Conservation (phyloP, 2,113 vertebrate species). For the Cygnus buccinator region DNA sequence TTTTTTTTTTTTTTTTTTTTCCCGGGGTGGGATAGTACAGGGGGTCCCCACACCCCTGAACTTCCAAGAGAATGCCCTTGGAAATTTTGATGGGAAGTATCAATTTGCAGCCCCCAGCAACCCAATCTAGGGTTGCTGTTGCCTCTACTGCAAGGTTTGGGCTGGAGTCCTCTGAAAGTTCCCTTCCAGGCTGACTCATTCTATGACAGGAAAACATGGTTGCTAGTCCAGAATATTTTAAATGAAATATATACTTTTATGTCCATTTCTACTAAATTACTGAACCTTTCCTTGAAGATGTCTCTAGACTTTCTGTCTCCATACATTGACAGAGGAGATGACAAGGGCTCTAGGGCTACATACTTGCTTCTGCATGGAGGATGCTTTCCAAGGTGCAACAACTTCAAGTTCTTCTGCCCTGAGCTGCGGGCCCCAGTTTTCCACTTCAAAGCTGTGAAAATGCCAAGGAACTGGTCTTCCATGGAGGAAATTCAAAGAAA, state of each 20-base stretch:
- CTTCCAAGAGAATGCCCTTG: background rate
- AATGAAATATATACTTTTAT: background rate
- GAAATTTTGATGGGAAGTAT: background rate
- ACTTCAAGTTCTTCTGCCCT: background rate
- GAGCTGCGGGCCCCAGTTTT: background rate
- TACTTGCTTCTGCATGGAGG: background rate
- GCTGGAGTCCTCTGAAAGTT: background rate
- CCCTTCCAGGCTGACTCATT: background rate
- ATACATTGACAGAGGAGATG: background rate
- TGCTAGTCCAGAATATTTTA: background rate
- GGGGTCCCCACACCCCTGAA: background rate
- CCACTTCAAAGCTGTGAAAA: background rate
- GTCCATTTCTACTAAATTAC: background rate
- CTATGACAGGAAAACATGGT: background rate
- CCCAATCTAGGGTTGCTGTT: background rate
- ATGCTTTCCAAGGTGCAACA: background rate
- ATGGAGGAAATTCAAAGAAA: background rate
- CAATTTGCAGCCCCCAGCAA: background rate
- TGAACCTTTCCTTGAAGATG: background rate
- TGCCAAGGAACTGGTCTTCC: background rate
- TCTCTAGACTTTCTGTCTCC: no score
- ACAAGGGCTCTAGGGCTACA: background rate
- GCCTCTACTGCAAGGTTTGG: background rate
- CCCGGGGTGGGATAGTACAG: fast-evolving
- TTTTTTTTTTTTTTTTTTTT: no score